Evolutionary conservation across 2,113 vertebrate genomes (phyloP).

Genomic region (Oophaga pumilio): DNA sequence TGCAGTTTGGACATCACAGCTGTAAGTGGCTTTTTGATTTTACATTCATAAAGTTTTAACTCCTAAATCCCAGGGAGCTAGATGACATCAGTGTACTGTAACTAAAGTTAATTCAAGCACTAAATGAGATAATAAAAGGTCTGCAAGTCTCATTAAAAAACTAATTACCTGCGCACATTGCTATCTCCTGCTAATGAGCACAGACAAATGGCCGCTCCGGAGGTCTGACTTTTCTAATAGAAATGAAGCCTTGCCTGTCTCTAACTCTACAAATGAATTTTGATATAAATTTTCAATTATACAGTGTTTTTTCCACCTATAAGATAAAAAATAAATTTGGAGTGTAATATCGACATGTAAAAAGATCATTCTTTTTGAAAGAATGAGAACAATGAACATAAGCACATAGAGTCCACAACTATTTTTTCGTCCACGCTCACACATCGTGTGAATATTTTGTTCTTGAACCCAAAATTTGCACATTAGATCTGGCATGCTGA

Average conservation of each 20-base stretch:
- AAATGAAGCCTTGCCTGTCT: neutral
- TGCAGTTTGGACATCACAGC: neutral
- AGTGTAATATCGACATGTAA: too few relatives aligned
- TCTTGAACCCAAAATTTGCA: too few relatives aligned
- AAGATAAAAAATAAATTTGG: too few relatives aligned
- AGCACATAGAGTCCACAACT: too few relatives aligned
- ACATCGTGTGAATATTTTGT: too few relatives aligned
- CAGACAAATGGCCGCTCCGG: neutral
- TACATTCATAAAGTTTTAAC: neutral
- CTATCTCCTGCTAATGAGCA: neutral
- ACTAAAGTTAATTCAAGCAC: neutral
- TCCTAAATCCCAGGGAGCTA: neutral
- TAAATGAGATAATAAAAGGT: neutral
- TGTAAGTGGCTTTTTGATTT: neutral
- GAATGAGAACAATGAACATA: too few relatives aligned
- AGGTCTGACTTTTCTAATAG: neutral
- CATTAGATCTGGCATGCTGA: too few relatives aligned
- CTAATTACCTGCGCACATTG: neutral
- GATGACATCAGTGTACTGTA: constrained; percentile 1
- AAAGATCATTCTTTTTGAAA: too few relatives aligned
- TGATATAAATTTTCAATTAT: neutral
- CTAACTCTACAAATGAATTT: neutral
- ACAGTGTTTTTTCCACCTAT: too few relatives aligned
- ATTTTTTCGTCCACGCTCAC: too few relatives aligned
- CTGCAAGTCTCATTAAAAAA: constrained; percentile 1